Conservation (phyloP, 2,888 invertebrate genomes). For the Aleiodes testaceus region DNA sequence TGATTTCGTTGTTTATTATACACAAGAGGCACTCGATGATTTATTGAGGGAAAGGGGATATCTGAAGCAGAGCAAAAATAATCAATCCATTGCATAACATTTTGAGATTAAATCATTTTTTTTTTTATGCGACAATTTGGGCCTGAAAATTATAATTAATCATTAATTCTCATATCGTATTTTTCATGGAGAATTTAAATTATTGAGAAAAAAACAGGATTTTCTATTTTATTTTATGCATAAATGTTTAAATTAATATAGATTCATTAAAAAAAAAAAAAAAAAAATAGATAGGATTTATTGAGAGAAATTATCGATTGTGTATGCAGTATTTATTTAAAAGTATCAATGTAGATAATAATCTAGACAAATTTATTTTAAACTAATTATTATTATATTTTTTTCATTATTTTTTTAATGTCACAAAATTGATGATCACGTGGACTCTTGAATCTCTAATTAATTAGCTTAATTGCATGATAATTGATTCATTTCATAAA, state of each 20-base stretch:
- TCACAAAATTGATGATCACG: not conserved
- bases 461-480: not conserved
- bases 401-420: not conserved
- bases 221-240: too few relatives aligned
- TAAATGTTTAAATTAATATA: too few relatives aligned
- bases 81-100: constrained; percentile 51
- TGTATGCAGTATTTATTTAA: constrained; percentile 22
- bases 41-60: constrained; percentile 75
- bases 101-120: not conserved
- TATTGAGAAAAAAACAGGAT: too few relatives aligned
- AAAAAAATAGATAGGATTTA: constrained; percentile 6
- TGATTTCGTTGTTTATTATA: constrained; percentile 85
- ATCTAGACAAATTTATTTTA: not conserved
- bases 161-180: too few relatives aligned
- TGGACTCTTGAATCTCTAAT: too few relatives aligned
- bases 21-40: constrained; percentile 83
- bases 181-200: too few relatives aligned
- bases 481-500: not conserved
- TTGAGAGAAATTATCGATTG: not conserved
- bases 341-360: constrained; percentile 7
- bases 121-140: not conserved
- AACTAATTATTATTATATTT: too few relatives aligned
- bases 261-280: not conserved
- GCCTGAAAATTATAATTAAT: too few relatives aligned
- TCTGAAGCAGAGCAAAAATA: constrained; percentile 60